Percentiles rank a stretch among this genome's conserved stretches.
Conservation (phyloP, 2,113 vertebrate species). For the Notiomystis cincta region DNA sequence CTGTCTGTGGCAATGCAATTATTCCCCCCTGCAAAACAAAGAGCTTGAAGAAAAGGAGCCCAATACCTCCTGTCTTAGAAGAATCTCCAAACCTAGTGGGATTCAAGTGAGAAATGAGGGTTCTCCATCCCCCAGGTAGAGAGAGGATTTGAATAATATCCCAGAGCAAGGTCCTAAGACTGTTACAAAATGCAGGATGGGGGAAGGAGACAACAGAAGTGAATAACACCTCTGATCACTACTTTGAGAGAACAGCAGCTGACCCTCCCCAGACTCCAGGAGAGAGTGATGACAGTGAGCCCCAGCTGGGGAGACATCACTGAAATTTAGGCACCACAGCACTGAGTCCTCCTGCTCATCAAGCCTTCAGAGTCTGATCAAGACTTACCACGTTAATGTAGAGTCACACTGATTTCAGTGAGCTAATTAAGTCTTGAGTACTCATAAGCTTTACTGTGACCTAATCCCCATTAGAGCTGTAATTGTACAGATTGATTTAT, state of each 20-base stretch:
- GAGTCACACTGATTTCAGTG: conserved; percentile 2
- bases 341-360: background rate
- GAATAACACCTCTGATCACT: background rate
- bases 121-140: background rate
- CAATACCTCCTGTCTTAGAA: background rate
- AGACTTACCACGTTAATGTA: background rate
- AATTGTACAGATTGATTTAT: conserved; percentile 51
- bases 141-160: background rate
- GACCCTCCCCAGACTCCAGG: background rate
- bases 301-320: background rate
- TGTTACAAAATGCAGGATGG: background rate
- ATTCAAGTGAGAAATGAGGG: background rate
- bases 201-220: background rate
- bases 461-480: conserved; percentile 39
- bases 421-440: conserved; percentile 52
- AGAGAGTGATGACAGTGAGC: background rate
- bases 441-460: conserved; percentile 29
- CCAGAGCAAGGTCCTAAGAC: background rate
- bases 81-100: background rate
- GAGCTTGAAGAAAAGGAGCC: background rate
- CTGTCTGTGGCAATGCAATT: background rate
- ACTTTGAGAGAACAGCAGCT: background rate
- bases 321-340: background rate
- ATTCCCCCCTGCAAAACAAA: background rate
- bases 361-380: background rate